Evolutionary conservation across 2,888 invertebrate species (phyloP).

Genomic region (Mystacides longicornis): DNA sequence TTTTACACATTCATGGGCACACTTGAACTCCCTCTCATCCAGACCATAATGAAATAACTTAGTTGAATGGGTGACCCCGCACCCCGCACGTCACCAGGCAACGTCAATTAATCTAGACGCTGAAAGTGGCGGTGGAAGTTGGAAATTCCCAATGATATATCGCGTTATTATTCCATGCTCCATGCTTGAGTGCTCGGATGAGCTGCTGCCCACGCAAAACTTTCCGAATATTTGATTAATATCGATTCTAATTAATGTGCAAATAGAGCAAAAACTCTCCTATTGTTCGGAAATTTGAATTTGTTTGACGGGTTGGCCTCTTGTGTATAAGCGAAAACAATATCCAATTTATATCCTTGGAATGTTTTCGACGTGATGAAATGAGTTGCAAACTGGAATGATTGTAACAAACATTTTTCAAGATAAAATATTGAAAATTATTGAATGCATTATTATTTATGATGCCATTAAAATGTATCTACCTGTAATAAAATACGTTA

Average conservation of each 20-base stretch:
- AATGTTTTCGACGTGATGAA: no score
- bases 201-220: background rate
- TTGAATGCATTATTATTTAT: no score
- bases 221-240: background rate
- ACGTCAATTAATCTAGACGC: background rate
- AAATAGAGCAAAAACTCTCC: background rate
- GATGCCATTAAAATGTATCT: no score
- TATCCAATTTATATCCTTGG: no score
- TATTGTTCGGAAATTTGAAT: no score
- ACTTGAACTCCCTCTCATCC: background rate
- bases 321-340: no score
- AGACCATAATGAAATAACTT: background rate
- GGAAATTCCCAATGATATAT: background rate
- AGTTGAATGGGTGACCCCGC: background rate
- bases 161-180: background rate
- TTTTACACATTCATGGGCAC: background rate
- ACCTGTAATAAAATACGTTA: no score
- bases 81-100: background rate
- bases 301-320: no score
- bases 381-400: no score
- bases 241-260: background rate
- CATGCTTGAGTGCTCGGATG: no score
- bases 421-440: no score
- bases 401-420: no score
- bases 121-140: background rate